Evolutionary conservation across 2,113 vertebrate species (phyloP).

Genomic region (Melanotaenia duboulayi): DNA sequence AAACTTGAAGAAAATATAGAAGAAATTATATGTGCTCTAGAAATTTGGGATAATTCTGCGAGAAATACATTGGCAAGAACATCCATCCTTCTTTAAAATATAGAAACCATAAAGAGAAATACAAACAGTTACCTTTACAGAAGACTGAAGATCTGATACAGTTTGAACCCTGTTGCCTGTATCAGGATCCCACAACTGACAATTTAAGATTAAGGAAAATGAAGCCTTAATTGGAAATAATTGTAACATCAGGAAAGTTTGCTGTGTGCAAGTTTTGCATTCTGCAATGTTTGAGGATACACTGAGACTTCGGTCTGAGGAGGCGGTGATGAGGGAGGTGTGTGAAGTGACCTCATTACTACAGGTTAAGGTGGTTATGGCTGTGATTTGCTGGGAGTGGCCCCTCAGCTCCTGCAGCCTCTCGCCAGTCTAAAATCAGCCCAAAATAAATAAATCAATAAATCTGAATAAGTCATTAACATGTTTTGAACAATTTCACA

Average conservation of each 20-base stretch:
- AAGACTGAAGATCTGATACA: constrained; percentile 91
- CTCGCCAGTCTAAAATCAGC: constrained; percentile 89
- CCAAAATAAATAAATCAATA: neutral
- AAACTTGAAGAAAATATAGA: too few relatives aligned
- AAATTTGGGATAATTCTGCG: too few relatives aligned
- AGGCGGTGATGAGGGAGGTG: constrained; percentile 89
- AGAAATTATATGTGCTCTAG: too few relatives aligned
- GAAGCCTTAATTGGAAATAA: neutral
- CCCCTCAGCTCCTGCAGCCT: constrained; percentile 89
- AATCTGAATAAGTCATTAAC: constrained; percentile 13
- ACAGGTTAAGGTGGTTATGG: constrained; percentile 83
- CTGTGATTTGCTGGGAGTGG: constrained; percentile 94
- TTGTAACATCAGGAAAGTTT: neutral
- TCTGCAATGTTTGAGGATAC: constrained; percentile 86
- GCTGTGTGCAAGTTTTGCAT: neutral
- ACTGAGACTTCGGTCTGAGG: constrained; percentile 92
- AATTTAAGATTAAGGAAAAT: constrained; percentile 72
- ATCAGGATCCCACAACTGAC: constrained; percentile 90
- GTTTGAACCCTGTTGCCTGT: constrained; percentile 88
- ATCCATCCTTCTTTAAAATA: too few relatives aligned
- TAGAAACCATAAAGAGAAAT: neutral
- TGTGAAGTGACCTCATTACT: constrained; percentile 64
- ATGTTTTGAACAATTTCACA: constrained; percentile 5
- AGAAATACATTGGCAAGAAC: too few relatives aligned
- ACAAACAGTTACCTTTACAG: constrained; percentile 88